Base-by-base conservation (phyloP, 2,888 invertebrate species). In the Steinernema scapterisci region DNA sequence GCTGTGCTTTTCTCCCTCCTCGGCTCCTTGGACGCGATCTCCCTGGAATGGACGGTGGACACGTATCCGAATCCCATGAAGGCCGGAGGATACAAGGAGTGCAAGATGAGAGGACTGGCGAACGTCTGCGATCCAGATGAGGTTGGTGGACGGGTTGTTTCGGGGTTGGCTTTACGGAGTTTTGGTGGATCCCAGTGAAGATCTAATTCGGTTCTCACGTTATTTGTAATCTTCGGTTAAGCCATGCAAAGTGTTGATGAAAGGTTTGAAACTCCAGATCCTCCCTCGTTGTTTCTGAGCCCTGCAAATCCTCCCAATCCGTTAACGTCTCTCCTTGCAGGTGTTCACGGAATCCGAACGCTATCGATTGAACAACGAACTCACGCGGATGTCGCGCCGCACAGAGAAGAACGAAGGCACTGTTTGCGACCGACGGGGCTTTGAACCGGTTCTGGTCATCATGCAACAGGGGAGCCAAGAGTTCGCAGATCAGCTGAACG, bases 111-210 rank as follows among this genome's bases (percentile, higher is more conserved):
- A 0, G 76, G 78, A 25, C 73, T 81, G 23, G 73, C 77, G 23
- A 77, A 75, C 75, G 79, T 82, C 48, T 82, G 82, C 73, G 82
- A 82, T 76, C 82, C 82, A 1, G 80, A 80, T 74, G 77, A 79
- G 77, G 81, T 80, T 46, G 44, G 27, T 52, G 5, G 19, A 9
- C 6, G 54, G 48, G 13, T 48, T 48, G 13, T 48, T 48, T 48
- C 13, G 7, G 38, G 3, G 38, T 38, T 38, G 3, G 38, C 9
- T 9, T n/a, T n/a, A n/a, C n/a, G n/a, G n/a, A n/a, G n/a, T n/a
- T n/a, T n/a, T n/a, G n/a, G n/a, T n/a, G n/a, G n/a, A n/a, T n/a
- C n/a, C n/a, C n/a, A n/a, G n/a, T n/a, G n/a, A n/a, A n/a, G n/a
- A n/a, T n/a, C n/a, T n/a, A n/a, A n/a, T n/a, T n/a, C n/a, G n/a